A percentile compares a stretch with the other conserved stretches of the same genome.
These are phyloP conservation scores for Campoletis raptor DNA, from an alignment of 2,888 invertebrate genomes.

Conservation along the genomic window DNA sequence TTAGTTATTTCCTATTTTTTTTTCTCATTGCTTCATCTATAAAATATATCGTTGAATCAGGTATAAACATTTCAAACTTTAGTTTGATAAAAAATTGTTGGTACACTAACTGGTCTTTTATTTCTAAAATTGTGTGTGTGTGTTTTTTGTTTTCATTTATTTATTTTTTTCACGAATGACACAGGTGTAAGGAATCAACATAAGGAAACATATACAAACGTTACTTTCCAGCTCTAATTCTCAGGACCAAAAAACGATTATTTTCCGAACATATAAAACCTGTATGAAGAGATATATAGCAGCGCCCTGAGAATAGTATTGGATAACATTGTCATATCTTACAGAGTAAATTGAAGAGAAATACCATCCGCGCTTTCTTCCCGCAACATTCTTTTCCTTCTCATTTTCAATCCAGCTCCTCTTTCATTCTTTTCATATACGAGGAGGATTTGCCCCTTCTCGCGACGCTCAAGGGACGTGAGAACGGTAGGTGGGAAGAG, in stretches of 20 bases:
- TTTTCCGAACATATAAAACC: not conserved
- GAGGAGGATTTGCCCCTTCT: not conserved
- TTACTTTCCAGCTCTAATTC: not conserved
- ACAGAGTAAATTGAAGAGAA: constrained; percentile 38
- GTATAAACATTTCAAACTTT: too few species aligned
- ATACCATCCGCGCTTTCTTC: not conserved
- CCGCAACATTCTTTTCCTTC: not conserved
- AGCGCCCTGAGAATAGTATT: constrained; percentile 33
- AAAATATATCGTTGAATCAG: too few species aligned
- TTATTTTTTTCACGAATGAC: not conserved
- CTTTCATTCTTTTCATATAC: constrained; percentile 16
- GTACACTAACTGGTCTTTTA: too few species aligned
- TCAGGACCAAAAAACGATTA: not conserved
- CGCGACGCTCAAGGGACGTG: not conserved
- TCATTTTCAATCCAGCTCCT: not conserved
- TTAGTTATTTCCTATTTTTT: not conserved
- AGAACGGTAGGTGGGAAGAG: constrained; percentile 18
- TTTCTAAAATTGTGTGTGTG: not conserved
- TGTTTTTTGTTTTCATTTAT: too few species aligned
- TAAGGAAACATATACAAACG: not conserved
- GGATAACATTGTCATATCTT: constrained; percentile 40
- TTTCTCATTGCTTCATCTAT: not conserved
- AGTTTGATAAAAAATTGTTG: too few species aligned
- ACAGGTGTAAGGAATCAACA: not conserved
- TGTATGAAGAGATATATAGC: constrained; percentile 2